Evolutionary conservation across 35 echinoderm and acorn worm genomes (phyloP).

Genomic region (Ophiothrix spiculata): DNA sequence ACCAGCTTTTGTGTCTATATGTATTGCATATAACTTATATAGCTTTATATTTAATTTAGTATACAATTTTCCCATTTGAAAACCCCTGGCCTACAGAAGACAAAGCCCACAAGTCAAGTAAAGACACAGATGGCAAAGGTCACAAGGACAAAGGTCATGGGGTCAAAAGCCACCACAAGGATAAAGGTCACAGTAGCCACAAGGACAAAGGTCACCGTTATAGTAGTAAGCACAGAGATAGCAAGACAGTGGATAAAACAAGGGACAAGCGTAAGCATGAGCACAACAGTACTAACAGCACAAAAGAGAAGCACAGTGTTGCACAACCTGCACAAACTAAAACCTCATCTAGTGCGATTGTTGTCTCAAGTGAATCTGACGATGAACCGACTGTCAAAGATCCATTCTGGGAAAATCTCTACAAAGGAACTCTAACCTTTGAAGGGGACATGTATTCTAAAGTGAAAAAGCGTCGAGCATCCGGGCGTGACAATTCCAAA

Average conservation of each 20-base stretch:
- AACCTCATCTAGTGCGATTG: not conserved
- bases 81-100: not conserved
- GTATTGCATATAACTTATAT: too few species aligned
- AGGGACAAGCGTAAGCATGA: too few species aligned
- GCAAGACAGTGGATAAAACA: too few species aligned
- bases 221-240: not conserved
- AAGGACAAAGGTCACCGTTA: not conserved
- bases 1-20: too few species aligned
- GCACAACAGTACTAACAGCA: too few species aligned
- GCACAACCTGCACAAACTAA: not conserved
- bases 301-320: not conserved
- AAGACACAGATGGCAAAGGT: not conserved
- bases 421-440: conserved; percentile 48
- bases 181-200: not conserved
- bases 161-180: too few species aligned
- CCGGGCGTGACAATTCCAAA: conserved; percentile 39
- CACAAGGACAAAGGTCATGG: not conserved
- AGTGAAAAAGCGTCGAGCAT: conserved; percentile 55
- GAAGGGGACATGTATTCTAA: conserved; percentile 69
- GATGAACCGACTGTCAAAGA: conserved; percentile 22
- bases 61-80: too few species aligned
- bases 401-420: conserved; percentile 57
- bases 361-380: not conserved
- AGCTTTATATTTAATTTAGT: too few species aligned
- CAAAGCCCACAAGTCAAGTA: not conserved